phyloP scores from a whole-genome alignment of 2,113 vertebrate genomes.

The Tautogolabrus adspersus region DNA sequence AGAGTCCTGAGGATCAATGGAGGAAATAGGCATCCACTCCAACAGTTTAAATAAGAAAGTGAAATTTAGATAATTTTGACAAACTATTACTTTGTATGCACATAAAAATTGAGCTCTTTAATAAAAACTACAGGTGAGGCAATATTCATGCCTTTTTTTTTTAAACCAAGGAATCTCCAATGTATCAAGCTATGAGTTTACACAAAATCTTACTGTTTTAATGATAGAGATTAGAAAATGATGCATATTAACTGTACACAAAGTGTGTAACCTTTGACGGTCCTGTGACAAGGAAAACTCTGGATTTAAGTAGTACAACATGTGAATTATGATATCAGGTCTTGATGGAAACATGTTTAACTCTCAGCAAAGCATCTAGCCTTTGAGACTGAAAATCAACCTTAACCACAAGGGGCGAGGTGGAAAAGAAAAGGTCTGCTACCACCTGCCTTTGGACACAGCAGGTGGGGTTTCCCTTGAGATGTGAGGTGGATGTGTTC shows the following conservation, averaged over 20 bases:
- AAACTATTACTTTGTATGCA: too few species aligned
- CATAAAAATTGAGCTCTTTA: too few species aligned
- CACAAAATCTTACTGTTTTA: too few species aligned
- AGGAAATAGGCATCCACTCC: too few species aligned
- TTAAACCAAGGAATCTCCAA: too few species aligned
- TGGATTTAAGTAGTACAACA: background rate
- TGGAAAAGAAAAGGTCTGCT: conserved; percentile 36
- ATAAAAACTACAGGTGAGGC: too few species aligned
- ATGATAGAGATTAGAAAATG: background rate
- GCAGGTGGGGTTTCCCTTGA: conserved; percentile 46
- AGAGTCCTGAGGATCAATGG: too few species aligned
- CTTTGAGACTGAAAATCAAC: conserved; percentile 28
- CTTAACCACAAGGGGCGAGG: conserved; percentile 24
- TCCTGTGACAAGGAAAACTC: background rate
- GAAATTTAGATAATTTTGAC: too few species aligned
- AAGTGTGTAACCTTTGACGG: background rate
- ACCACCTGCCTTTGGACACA: conserved; percentile 57
- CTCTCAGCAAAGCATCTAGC: conserved; percentile 4
- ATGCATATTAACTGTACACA: background rate
- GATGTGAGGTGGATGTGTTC: conserved; percentile 35
- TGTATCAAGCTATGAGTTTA: too few species aligned
- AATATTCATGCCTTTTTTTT: too few species aligned
- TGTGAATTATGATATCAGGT: conserved; percentile 1
- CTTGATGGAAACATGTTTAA: background rate
- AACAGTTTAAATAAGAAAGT: too few species aligned